Percentiles rank a stretch among this genome's conserved stretches.
Conservation (phyloP, 2,888 invertebrate genomes). For the Pheosia gnoma region DNA sequence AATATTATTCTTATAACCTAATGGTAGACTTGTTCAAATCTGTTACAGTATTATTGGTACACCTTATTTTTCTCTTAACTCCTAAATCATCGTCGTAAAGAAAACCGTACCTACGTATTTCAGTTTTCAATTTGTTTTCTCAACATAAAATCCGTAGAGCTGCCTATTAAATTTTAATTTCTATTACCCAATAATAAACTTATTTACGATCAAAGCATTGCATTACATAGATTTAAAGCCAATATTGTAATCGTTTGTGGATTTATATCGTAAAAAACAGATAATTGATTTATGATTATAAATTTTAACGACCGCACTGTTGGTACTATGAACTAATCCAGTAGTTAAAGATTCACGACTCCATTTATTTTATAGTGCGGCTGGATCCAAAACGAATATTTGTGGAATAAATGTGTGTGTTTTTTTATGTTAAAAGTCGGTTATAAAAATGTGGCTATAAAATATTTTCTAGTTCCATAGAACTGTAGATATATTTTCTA, state of each 20-base stretch:
- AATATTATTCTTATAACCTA: too few species aligned
- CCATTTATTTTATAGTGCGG: constrained; percentile 5
- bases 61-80: neutral
- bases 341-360: constrained; percentile 12
- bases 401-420: constrained; percentile 2
- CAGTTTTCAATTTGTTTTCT: neutral
- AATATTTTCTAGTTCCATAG: neutral
- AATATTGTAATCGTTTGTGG: constrained; percentile 27
- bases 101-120: neutral
- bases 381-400: constrained; percentile 4
- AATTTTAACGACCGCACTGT: constrained; percentile 28
- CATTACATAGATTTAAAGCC: constrained; percentile 21
- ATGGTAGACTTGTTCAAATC: too few species aligned
- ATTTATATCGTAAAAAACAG: constrained; percentile 27
- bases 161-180: constrained; percentile 7
- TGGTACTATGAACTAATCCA: constrained; percentile 12
- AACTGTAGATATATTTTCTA: too few species aligned
- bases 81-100: neutral
- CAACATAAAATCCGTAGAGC: neutral
- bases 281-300: constrained; percentile 36
- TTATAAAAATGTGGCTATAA: neutral
- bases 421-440: constrained; percentile 3
- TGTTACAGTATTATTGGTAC: too few species aligned
- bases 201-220: constrained; percentile 22
- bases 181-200: constrained; percentile 10